Percentiles rank a stretch among this genome's conserved stretches.
Evolutionary conservation across 2,113 vertebrate genomes (phyloP).

Genomic region (Donacobius atricapilla): DNA sequence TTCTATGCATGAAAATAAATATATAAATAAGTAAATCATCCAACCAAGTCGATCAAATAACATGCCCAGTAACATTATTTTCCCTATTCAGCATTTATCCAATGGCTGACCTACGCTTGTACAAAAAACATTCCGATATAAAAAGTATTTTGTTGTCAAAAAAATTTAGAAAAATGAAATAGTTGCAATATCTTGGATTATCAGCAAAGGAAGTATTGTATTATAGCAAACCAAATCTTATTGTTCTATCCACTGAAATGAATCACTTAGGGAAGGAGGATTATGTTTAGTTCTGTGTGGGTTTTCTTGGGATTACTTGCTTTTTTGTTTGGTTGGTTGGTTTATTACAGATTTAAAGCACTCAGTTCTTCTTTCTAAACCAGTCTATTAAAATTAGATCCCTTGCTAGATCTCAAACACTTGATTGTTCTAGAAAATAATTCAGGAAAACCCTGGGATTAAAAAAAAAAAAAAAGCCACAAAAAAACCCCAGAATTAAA

Average conservation of each 20-base stretch:
- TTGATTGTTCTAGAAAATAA: not conserved
- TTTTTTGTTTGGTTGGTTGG: not conserved
- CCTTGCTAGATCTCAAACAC: not conserved
- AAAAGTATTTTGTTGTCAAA: not conserved
- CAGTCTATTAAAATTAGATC: not conserved
- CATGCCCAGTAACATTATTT: not conserved
- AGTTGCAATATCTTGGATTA: not conserved
- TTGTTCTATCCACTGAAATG: not conserved
- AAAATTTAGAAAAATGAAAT: not conserved
- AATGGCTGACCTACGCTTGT: not conserved
- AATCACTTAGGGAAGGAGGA: not conserved
- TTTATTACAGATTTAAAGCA: not conserved
- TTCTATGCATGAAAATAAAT: not conserved
- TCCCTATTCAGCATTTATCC: not conserved
- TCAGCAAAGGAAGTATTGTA: not conserved
- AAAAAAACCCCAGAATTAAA: not conserved
- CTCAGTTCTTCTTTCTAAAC: not conserved
- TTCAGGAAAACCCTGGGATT: not conserved
- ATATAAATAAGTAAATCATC: not conserved
- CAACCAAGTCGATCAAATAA: not conserved
- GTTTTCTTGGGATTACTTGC: accelerated
- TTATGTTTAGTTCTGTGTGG: not conserved
- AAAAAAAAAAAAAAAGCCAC: not conserved
- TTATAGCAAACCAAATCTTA: not conserved
- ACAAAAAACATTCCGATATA: not conserved